Base-by-base conservation (phyloP, 2,888 invertebrate species). In the Zygothrica quintamaculata region DNA sequence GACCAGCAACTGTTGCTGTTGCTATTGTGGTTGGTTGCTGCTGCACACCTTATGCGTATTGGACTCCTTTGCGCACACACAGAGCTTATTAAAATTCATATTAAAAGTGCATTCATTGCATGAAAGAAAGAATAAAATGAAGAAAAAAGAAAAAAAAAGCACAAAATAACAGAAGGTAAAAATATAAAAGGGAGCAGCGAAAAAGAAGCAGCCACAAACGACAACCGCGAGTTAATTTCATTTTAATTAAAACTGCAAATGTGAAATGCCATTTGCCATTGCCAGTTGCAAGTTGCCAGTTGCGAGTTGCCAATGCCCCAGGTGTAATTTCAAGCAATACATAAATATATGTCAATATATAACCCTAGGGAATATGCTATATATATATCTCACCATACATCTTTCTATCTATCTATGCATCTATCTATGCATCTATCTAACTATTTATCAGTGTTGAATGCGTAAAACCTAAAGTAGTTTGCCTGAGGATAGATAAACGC, bases 201-300 rank as follows among this genome's bases (percentile, higher is more conserved):
- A 47, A 53, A 53, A 62, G 37, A 57, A 7, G 29, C 62, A 65
- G 48, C 71, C 51, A 52, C 55, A 58, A 52, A 55, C 34, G 43
- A 31, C 50, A 55, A 56, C 65, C 71, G 40, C 71, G 62, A 74
- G 67, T 85, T 75, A 82, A 87, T 87, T 82, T 76, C 84, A 65
- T 87, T 82, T 85, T 82, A 82, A 82, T 85, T 85, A 87, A 82
- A 82, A 76, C 74, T 62, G 66, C 68, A 67, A 82, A 76, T 69
- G 73, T 31, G 48, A 47, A 59, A 56, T 44, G 64, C 29, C 39
- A 26, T 44, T 42, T 40, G 29, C 7, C 13, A 40, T 43, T 22
- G 22, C 3, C n/a, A n/a, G n/a, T n/a, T n/a, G n/a, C n/a, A n/a
- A n/a, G n/a, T n/a, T n/a, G n/a, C n/a, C n/a, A n/a, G n/a, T n/a